Conservation (phyloP, 2,113 vertebrate species). For the Geococcyx californianus region DNA sequence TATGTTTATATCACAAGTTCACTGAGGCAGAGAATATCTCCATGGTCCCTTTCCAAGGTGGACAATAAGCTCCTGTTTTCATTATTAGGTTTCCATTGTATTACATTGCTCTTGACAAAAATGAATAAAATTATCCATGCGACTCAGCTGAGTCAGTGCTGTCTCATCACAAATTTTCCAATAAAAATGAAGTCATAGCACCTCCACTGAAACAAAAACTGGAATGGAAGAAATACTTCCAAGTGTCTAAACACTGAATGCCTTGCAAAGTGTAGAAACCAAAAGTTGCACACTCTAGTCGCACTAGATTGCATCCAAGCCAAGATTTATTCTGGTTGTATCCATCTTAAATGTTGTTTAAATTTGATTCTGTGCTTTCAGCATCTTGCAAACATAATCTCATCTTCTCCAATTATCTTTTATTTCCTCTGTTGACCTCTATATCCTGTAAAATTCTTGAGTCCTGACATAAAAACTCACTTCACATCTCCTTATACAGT, state of each 20-base stretch:
- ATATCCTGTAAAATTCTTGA: not conserved
- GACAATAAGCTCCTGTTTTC: not conserved
- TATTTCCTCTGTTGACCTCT: not conserved
- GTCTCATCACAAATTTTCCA: constrained; percentile 45
- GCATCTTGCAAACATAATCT: not conserved
- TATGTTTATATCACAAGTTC: not conserved
- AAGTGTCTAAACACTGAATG: not conserved
- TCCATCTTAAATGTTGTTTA: not conserved
- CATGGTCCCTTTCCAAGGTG: not conserved
- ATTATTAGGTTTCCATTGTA: not conserved
- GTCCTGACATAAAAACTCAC: not conserved
- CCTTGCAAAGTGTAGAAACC: not conserved
- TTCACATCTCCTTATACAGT: not conserved
- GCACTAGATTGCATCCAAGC: not conserved
- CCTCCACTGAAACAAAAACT: constrained; percentile 1
- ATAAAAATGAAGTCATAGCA: constrained; percentile 41
- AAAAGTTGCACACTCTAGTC: not conserved
- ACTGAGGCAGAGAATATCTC: not conserved
- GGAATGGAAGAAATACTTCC: not conserved
- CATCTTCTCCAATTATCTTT: not conserved
- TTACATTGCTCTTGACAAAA: constrained; percentile 16
- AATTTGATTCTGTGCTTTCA: not conserved
- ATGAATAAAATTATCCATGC: constrained; percentile 28
- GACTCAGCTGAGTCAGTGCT: constrained; percentile 32
- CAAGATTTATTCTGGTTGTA: not conserved